Base-by-base conservation (phyloP, 2,113 vertebrate species). In the Hiodon tergisus region DNA sequence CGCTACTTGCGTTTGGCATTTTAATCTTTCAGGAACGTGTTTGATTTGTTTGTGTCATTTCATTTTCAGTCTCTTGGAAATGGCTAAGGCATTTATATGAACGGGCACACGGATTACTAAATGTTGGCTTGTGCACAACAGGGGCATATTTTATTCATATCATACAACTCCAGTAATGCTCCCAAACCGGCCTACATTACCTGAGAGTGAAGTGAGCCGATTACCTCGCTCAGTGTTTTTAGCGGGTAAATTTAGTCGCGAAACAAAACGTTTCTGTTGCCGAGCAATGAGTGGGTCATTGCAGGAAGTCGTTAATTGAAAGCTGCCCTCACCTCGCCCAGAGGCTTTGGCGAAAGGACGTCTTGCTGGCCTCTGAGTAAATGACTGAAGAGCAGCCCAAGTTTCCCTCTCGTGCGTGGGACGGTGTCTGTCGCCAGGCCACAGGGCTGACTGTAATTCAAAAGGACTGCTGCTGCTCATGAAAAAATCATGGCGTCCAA, bases 401-500 rank as follows among this genome's bases (percentile, higher is more conserved):
- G 9, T 17, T 0, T 6, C 10, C 63, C 17, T 3, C 3, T 11
- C 31, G 68, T 57, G 46, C 16, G 3, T 2, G 68, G 17, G 59
- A 52, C 50, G 31, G 61, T 93, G 91, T 90, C 91, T 90, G 82
- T 80, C 90, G 83, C 82, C 78, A 85, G 81, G 79, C 79, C 85
- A 79, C 81, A 51, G 83, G 78, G 80, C 86, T 93, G 92, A 93
- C 71, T 82, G 75, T 93, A 91, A 94, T 89, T 87, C 80, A 66
- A 82, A 76, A 82, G 83, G 89, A 91, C 91, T 91, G 83, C 83
- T 85, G 57, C 55, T 87, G 82, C 81, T 92, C 90, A 91, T 93
- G 89, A 92, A 92, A 93, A 88, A 93, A 93, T 91, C 86, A 92
- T 92, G 88, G 87, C 86, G 87, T 85, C 86, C 91, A 73, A 92